Evolutionary conservation across 1,140 invertebrate genomes (phyloP).

Genomic region (Heliconius hewitsoni): DNA sequence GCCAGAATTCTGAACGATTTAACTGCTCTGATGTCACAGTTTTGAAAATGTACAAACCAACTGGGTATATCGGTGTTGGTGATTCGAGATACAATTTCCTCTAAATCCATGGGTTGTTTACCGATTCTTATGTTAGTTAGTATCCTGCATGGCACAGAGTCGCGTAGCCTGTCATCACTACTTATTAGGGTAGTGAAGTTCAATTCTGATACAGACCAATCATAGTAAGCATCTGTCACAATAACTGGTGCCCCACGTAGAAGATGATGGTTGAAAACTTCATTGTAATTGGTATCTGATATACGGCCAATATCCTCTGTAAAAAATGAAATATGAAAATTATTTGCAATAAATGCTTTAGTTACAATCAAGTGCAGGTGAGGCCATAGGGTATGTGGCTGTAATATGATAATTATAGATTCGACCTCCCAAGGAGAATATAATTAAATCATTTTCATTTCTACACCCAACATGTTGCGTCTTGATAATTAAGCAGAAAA

Average conservation of each 20-base stretch:
- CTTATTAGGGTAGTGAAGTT: slow-evolving; percentile 85
- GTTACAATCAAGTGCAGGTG: too few species aligned
- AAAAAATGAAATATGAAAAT: slow-evolving; percentile 35
- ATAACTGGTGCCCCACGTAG: slow-evolving; percentile 87
- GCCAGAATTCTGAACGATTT: slow-evolving; percentile 87
- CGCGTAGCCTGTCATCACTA: slow-evolving; percentile 83
- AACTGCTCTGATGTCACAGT: slow-evolving; percentile 89
- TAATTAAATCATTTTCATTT: too few species aligned
- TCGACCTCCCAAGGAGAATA: neutral
- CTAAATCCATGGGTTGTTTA: slow-evolving; percentile 83
- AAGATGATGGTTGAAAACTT: slow-evolving; percentile 86
- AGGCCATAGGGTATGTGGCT: too few species aligned
- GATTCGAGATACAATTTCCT: slow-evolving; percentile 84
- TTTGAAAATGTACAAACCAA: slow-evolving; percentile 93
- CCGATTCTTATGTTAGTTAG: slow-evolving; percentile 86
- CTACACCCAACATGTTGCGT: too few species aligned
- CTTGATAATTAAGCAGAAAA: too few species aligned
- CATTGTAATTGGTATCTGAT: slow-evolving; percentile 84
- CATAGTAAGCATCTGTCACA: slow-evolving; percentile 86
- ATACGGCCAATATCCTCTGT: slow-evolving; percentile 85
- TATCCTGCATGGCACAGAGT: slow-evolving; percentile 86
- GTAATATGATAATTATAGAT: neutral
- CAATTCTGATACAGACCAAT: slow-evolving; percentile 85
- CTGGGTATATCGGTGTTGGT: slow-evolving; percentile 85
- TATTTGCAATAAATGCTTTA: too few species aligned